Conservation (phyloP, 1,140 invertebrate genomes). For the Mylabris phalerata region DNA sequence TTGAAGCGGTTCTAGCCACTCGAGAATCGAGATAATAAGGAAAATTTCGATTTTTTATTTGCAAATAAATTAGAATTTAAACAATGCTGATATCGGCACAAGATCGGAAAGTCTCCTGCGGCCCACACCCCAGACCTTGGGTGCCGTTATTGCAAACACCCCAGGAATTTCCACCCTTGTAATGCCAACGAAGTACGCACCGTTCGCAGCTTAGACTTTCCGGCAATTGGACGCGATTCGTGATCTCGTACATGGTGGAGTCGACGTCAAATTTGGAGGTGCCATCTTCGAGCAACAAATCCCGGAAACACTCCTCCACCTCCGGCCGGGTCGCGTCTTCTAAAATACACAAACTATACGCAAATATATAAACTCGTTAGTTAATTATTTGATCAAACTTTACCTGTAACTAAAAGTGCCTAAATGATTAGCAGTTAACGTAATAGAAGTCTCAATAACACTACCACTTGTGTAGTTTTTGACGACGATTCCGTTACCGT, state of each 20-base stretch:
- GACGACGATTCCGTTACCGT: slow-evolving; percentile 45
- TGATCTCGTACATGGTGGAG: not conserved
- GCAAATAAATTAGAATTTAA: too few species aligned
- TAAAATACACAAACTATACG: slow-evolving; percentile 45
- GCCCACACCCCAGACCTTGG: slow-evolving; percentile 51
- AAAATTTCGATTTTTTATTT: too few species aligned
- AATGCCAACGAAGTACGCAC: slow-evolving; percentile 30
- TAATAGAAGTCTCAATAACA: slow-evolving; percentile 36
- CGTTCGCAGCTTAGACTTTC: slow-evolving; percentile 19
- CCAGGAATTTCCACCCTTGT: slow-evolving; percentile 47
- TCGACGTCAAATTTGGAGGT: not conserved
- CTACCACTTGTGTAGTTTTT: slow-evolving; percentile 31
- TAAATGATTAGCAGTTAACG: slow-evolving; percentile 45
- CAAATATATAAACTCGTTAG: not conserved
- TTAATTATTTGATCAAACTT: not conserved
- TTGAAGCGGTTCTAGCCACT: too few species aligned
- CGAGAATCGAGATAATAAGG: too few species aligned
- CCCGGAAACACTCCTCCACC: slow-evolving; percentile 48
- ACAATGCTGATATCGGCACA: slow-evolving; percentile 60
- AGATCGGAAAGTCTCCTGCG: slow-evolving; percentile 59
- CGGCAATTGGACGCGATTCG: slow-evolving; percentile 16
- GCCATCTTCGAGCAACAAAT: slow-evolving; percentile 41
- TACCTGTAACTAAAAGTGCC: slow-evolving; percentile 43
- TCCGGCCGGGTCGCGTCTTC: slow-evolving; percentile 34
- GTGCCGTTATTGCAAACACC: slow-evolving; percentile 45